Percentiles rank a stretch among this genome's conserved stretches.
Conservation (phyloP, 2,888 invertebrate species). For the Serripes groenlandicus region DNA sequence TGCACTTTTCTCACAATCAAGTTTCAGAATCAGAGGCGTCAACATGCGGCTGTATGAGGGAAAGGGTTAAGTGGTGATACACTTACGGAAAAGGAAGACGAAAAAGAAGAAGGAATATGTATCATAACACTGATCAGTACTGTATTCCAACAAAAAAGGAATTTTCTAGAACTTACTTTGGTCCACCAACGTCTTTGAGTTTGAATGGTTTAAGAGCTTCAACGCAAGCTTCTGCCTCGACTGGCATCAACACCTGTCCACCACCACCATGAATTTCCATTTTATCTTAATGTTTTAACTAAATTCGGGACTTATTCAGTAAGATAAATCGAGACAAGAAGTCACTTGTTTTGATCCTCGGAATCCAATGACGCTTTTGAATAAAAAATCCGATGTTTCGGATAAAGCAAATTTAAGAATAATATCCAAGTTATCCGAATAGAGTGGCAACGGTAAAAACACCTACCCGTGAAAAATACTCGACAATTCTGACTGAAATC, state of each 20-base stretch:
- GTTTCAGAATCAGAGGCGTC: too few relatives aligned
- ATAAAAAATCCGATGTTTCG: neutral
- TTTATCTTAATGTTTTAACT: neutral
- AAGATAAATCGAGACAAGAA: constrained; percentile 1
- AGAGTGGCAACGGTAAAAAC: neutral
- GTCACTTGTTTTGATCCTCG: neutral
- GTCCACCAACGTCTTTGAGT: constrained; percentile 90
- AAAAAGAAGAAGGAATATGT: too few relatives aligned
- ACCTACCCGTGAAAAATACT: neutral
- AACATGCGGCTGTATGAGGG: too few relatives aligned
- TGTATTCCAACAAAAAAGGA: too few relatives aligned
- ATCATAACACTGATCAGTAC: too few relatives aligned
- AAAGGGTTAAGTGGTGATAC: too few relatives aligned
- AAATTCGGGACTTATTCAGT: neutral
- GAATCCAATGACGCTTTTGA: constrained; percentile 20
- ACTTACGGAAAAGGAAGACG: too few relatives aligned
- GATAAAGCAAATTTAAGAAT: neutral
- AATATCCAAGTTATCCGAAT: neutral
- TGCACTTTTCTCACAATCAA: too few relatives aligned
- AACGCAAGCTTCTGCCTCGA: constrained; percentile 92
- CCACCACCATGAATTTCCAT: constrained; percentile 46
- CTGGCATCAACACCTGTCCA: constrained; percentile 80
- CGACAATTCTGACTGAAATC: too few relatives aligned
- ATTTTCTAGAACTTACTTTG: constrained; percentile 86
- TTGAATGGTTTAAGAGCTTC: constrained; percentile 90